A percentile compares a stretch with the other conserved stretches of the same genome.
Evolutionary conservation across 2,113 vertebrate species (phyloP).

Genomic region (Chlamydotis undulata): DNA sequence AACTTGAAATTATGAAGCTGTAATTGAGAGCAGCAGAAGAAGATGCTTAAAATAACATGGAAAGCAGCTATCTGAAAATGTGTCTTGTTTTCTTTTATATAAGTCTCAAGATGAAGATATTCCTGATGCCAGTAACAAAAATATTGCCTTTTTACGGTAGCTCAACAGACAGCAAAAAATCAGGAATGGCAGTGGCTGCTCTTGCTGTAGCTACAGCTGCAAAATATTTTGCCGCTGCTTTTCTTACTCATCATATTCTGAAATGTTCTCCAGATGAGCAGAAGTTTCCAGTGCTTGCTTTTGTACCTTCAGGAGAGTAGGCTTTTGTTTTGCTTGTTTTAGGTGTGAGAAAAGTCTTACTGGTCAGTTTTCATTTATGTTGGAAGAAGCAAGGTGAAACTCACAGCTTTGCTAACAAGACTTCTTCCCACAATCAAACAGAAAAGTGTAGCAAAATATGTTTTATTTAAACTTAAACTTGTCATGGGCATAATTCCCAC

Average conservation of each 20-base stretch:
- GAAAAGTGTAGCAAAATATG: not conserved
- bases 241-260: not conserved
- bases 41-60: not conserved
- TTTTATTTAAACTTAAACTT: not conserved
- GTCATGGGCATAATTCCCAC: not conserved
- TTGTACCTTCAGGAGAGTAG: not conserved
- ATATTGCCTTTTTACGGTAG: not conserved
- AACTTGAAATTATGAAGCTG: not conserved
- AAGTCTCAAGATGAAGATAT: constrained; percentile 1
- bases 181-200: not conserved
- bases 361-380: not conserved
- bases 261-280: not conserved
- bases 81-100: constrained; percentile 8
- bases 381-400: not conserved
- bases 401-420: not conserved
- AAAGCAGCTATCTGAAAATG: not conserved
- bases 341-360: not conserved
- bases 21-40: not conserved
- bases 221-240: constrained; percentile 6
- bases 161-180: not conserved
- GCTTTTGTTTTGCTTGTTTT: not conserved
- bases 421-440: not conserved
- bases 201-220: not conserved
- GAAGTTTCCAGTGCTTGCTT: not conserved
- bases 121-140: constrained; percentile 24